Conservation (phyloP, 1,140 invertebrate species). For the Aricia agestis region DNA sequence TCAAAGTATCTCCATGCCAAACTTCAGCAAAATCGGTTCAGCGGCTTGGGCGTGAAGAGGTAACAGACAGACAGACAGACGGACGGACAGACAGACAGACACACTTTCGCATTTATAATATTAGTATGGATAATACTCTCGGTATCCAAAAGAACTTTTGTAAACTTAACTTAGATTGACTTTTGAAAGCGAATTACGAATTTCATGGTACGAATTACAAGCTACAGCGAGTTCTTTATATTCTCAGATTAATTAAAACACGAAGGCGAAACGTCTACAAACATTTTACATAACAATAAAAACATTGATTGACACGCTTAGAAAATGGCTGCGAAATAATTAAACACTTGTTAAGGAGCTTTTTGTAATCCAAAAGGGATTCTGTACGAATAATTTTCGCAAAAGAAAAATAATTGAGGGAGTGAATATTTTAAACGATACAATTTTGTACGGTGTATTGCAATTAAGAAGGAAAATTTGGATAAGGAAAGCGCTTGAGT, state of each 20-base stretch:
- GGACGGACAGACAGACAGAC: no score
- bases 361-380: conserved; percentile 15
- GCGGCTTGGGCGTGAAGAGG: no score
- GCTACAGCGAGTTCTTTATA: not conserved
- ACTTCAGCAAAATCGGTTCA: no score
- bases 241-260: not conserved
- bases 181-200: not conserved
- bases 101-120: no score
- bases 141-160: not conserved
- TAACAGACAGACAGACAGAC: no score
- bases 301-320: conserved; percentile 1
- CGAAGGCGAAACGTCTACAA: not conserved
- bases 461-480: conserved; percentile 43
- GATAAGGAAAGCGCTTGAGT: conserved; percentile 32
- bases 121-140: no score
- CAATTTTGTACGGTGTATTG: conserved; percentile 30
- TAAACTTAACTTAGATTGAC: not conserved
- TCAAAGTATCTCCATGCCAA: no score
- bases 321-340: not conserved
- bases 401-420: conserved; percentile 23
- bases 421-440: conserved; percentile 29
- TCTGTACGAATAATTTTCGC: conserved; percentile 13
- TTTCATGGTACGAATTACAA: not conserved
- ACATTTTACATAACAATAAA: conserved; percentile 3
- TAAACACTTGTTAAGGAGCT: conserved; percentile 15